These are phyloP conservation scores for Hypsopygia costalis DNA, from an alignment of 2,888 invertebrate species.

Conservation along the genomic window DNA sequence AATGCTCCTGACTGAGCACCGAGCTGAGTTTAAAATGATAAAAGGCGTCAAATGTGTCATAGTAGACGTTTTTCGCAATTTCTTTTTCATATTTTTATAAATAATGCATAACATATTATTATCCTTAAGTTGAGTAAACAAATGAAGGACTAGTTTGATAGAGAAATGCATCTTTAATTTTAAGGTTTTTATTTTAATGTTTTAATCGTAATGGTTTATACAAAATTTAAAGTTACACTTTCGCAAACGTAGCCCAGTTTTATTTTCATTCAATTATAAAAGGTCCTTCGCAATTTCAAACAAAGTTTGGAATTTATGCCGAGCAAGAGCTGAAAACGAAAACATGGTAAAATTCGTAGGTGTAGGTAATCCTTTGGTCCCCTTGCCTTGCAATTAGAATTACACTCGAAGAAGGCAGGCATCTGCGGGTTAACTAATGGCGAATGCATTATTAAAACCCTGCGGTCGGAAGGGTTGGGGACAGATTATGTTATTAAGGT, in stretches of 20 bases:
- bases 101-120: too few species aligned
- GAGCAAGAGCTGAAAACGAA: constrained; percentile 38
- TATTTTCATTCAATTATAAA: constrained; percentile 44
- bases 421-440: constrained; percentile 78
- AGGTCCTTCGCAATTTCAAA: constrained; percentile 15
- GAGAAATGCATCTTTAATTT: too few species aligned
- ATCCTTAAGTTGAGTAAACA: too few species aligned
- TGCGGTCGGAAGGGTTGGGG: constrained; percentile 59
- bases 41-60: constrained; percentile 12
- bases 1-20: constrained; percentile 25
- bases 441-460: constrained; percentile 73
- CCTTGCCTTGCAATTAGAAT: constrained; percentile 68
- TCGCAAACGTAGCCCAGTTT: neutral
- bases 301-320: constrained; percentile 28
- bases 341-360: constrained; percentile 45
- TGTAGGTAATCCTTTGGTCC: constrained; percentile 59
- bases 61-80: constrained; percentile 6
- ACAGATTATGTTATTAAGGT: constrained; percentile 70
- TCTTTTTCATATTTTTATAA: constrained; percentile 2
- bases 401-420: constrained; percentile 62
- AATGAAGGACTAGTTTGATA: too few species aligned
- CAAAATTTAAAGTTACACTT: neutral
- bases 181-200: too few species aligned
- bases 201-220: too few species aligned
- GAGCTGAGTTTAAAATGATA: constrained; percentile 19